These are phyloP conservation scores for Papilio polytes DNA, from an alignment of 1,140 invertebrate species.

Conservation along the genomic window DNA sequence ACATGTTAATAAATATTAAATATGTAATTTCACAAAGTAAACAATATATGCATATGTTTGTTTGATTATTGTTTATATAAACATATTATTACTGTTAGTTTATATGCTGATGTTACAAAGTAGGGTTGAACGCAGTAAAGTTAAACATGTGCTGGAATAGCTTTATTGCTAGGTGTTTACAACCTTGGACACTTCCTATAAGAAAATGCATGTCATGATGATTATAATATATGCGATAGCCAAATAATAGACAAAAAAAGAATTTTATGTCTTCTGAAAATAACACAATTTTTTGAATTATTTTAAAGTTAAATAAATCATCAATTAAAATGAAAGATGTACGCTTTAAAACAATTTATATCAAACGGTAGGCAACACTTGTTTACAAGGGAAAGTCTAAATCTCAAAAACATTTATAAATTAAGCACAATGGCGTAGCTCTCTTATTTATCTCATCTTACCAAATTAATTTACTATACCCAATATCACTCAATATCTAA, in stretches of 20 bases:
- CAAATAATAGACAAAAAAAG: not conserved
- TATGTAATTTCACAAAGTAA: not conserved
- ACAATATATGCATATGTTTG: not conserved
- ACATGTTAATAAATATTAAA: slow-evolving; percentile 20
- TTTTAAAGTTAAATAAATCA: no score
- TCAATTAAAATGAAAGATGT: no score
- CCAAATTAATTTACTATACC: no score
- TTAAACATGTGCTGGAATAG: not conserved
- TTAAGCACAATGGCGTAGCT: no score
- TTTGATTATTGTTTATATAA: slow-evolving; percentile 15
- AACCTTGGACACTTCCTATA: not conserved
- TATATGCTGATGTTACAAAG: not conserved
- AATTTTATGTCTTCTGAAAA: no score
- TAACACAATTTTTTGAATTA: no score
- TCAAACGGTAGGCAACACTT: no score
- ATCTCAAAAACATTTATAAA: no score
- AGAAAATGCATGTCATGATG: not conserved
- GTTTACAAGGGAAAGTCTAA: no score
- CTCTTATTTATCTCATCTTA: no score
- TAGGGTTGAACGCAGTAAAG: not conserved
- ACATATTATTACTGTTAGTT: not conserved
- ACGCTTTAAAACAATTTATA: no score
- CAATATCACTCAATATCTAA: no score
- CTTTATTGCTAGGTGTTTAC: not conserved
- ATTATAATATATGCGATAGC: not conserved